Evolutionary conservation across 2,888 invertebrate species (phyloP), one percentile per base, ranked within the genome.

Genomic region (Hyles lineata): DNA sequence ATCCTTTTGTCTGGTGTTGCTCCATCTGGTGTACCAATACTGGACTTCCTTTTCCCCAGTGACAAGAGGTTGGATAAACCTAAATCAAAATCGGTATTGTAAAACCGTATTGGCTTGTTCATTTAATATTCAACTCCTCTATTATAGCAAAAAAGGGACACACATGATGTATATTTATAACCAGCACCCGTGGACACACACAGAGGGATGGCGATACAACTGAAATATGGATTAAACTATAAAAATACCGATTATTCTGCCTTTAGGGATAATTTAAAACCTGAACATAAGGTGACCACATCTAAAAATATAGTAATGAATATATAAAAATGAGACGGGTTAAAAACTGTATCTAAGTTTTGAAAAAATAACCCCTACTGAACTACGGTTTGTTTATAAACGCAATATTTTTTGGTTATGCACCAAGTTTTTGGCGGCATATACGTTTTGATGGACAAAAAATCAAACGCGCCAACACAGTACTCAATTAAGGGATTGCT

Each of bases 21-120:
- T 6, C 75, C 74, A 71, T 90, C 90, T 17, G 79, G 76, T 63
- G 79, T 75, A 50, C 86, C 87, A 72, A 90, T 77, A 76, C 90
- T 91, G 1, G 89, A 90, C 81, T 94, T 95, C 76, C 95, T 86
- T 82, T 95, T 95, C n/a, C 89, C 89, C 52, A 88, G 79, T 1
- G 89, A 83, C 71, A 89, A 81, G 70, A 91, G 83, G 82, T 90
- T 91, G 86, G 87, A 82, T 71, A 92, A 76, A 73, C 89, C 93
- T 93, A 74, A 23, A 82, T 32, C 25, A 55, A 35, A 67, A 62
- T 29, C 21, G 23, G 11, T 43, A 2, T 43, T 43, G 11, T 15
- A 15, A 15, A 43, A 43, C 11, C 43, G 15, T 43, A 43, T 43
- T 43, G 15, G 43, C 43, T 43, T 43, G 15, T 43, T 43, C 43